phyloP scores from a whole-genome alignment of 2,797 vertebrate species.

The Myioborus miniatus region DNA sequence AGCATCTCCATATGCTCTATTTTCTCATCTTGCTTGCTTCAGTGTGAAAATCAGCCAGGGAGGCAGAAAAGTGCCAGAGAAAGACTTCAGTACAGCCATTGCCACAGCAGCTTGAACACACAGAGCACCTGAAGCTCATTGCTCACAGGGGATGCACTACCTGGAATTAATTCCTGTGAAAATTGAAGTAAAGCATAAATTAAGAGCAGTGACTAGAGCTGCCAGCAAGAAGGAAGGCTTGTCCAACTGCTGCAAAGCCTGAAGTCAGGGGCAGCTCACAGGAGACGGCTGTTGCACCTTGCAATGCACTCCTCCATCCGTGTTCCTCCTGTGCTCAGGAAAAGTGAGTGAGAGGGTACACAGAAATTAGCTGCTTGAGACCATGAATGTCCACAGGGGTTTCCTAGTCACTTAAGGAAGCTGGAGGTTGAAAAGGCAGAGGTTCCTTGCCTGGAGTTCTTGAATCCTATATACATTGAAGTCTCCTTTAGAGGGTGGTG shows the following conservation, averaged over 20 bases:
- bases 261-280: not conserved
- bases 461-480: not conserved
- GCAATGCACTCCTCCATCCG: accelerated
- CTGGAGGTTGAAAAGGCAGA: not conserved
- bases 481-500: slow-evolving; percentile 37
- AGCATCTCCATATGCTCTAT: not conserved
- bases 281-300: not conserved
- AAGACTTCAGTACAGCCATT: not conserved
- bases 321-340: not conserved
- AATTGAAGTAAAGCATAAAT: not conserved
- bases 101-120: not conserved
- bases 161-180: not conserved
- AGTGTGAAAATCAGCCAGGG: not conserved
- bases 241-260: not conserved
- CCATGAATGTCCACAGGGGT: not conserved
- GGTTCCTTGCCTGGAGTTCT: not conserved
- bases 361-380: not conserved
- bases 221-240: not conserved
- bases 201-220: not conserved
- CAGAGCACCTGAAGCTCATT: not conserved
- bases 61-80: not conserved
- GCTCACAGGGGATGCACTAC: not conserved
- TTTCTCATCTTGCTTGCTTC: not conserved
- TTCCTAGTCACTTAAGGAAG: not conserved
- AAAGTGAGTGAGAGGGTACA: not conserved